These are phyloP conservation scores for Hydropsyche betteni DNA, from an alignment of 2,888 invertebrate species.

Conservation along the genomic window DNA sequence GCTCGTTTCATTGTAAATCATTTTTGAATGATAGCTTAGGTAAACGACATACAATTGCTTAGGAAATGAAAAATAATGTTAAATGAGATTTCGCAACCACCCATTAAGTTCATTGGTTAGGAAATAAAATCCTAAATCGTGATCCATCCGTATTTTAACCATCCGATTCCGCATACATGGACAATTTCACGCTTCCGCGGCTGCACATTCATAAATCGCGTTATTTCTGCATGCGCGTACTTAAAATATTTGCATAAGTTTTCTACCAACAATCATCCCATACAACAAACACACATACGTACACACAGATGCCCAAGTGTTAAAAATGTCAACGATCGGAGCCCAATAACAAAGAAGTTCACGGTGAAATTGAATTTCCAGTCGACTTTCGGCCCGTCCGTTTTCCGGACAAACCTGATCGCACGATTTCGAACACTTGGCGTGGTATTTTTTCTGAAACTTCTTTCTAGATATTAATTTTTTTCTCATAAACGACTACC, in stretches of 20 bases:
- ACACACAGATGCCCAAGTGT: background rate
- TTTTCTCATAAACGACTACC: no score
- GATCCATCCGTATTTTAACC: no score
- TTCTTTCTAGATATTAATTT: background rate
- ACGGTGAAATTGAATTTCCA: slow-evolving; percentile 18
- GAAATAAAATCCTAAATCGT: no score
- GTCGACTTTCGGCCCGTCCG: slow-evolving; percentile 7
- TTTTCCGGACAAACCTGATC: slow-evolving; percentile 28
- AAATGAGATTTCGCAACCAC: no score
- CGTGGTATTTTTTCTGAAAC: background rate
- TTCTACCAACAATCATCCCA: slow-evolving; percentile 6
- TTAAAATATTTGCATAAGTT: background rate
- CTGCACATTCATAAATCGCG: slow-evolving; percentile 8
- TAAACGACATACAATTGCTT: no score
- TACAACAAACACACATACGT: background rate
- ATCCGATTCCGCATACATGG: no score
- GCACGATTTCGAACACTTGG: slow-evolving; percentile 20
- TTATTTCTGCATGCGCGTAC: background rate
- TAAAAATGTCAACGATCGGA: slow-evolving; percentile 15
- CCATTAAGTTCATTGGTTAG: no score
- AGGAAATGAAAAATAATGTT: no score
- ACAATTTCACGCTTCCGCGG: slow-evolving; percentile 9
- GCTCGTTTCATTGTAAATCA: no score
- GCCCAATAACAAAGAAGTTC: background rate
- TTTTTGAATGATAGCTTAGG: no score